phyloP scores from a whole-genome alignment of 2,797 vertebrate species.

The Distichodus sexfasciatus region DNA sequence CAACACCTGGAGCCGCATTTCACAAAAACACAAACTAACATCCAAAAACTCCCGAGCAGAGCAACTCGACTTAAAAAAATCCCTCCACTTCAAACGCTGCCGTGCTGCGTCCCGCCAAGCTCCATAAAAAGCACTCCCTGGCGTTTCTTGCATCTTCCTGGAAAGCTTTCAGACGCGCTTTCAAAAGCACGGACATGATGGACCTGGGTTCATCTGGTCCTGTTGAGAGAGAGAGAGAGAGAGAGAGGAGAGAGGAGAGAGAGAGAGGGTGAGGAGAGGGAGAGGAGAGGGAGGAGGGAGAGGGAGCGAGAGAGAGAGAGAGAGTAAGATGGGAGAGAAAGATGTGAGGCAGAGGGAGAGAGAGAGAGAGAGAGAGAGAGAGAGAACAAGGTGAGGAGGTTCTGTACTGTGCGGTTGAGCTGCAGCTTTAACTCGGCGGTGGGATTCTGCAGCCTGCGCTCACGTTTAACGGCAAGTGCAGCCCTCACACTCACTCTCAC shows the following conservation, averaged over 20 bases:
- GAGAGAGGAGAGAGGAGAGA: constrained; percentile 33
- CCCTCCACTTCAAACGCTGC: constrained; percentile 59
- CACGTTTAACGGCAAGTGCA: no score
- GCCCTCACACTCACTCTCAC: no score
- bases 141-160: constrained; percentile 44
- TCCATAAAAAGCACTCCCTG: constrained; percentile 47
- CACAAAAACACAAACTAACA: no score
- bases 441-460: no score
- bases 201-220: constrained; percentile 31
- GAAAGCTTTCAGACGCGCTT: constrained; percentile 48
- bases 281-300: not conserved
- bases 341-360: not conserved
- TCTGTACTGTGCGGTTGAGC: no score
- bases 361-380: not conserved
- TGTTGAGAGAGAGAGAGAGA: constrained; percentile 40
- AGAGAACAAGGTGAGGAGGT: not conserved
- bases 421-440: constrained; percentile 20
- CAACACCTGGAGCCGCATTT: not conserved
- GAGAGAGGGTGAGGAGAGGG: constrained; percentile 2
- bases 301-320: not conserved
- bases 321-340: not conserved
- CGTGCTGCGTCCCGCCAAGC: constrained; percentile 54
- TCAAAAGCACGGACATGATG: constrained; percentile 40
- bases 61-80: no score
- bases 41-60: constrained; percentile 41